Evolutionary conservation across 1,140 invertebrate species (phyloP).

Genomic region (Atta texana): DNA sequence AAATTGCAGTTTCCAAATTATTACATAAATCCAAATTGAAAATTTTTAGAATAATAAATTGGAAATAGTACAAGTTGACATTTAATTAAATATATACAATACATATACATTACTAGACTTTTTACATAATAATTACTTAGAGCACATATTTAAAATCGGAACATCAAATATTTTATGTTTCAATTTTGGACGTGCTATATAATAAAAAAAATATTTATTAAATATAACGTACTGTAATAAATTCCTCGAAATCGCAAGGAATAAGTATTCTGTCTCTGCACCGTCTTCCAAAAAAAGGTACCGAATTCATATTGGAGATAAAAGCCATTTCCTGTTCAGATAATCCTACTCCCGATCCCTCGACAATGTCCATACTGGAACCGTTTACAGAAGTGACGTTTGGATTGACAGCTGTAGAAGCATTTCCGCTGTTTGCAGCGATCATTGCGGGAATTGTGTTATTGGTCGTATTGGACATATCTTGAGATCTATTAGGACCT

Average conservation of each 20-base stretch:
- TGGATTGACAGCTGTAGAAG: not conserved
- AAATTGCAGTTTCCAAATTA: not conserved
- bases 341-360: constrained; percentile 77
- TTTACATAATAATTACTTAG: too few species aligned
- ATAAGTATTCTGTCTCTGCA: constrained; percentile 92
- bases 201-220: not conserved
- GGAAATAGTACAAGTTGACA: too few species aligned
- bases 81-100: too few species aligned
- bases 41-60: not conserved
- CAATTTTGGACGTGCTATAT: too few species aligned
- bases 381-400: constrained; percentile 15
- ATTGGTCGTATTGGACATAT: constrained; percentile 52
- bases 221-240: constrained; percentile 88
- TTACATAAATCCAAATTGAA: not conserved
- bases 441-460: constrained; percentile 65
- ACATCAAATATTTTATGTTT: too few species aligned
- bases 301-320: not conserved
- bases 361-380: constrained; percentile 65
- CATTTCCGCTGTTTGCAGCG: constrained; percentile 48
- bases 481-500: constrained; percentile 84
- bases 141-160: too few species aligned
- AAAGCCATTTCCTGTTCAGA: constrained; percentile 40
- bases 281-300: constrained; percentile 78
- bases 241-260: constrained; percentile 93
- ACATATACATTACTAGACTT: too few species aligned